Evolutionary conservation across 2,888 invertebrate genomes (phyloP), one percentile per base, ranked within the genome.

Genomic region (Dicranocentrus wangi): DNA sequence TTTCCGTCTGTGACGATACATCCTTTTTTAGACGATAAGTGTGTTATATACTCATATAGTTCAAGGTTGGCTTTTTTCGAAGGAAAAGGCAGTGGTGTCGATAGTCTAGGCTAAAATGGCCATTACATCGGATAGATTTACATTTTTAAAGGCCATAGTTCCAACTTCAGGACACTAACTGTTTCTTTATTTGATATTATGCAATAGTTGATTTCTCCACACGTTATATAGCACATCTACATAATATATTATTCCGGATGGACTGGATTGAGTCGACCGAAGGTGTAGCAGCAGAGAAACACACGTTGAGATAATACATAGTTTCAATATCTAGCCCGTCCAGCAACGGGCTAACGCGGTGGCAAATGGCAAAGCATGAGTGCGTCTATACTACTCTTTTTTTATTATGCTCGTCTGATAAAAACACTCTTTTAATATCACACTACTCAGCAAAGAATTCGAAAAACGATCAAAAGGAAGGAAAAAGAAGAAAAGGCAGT

Each of bases 61-160:
- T 72, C 73, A 73, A 73, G 73, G 71, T 72, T 72, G 70, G n/a
- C 61, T 72, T 72, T 72, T 47, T 19, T 43, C 43, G 71, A 55
- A 55, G 61, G 47, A 72, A 51, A 51, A 28, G 23, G 28, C 13
- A 53, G 53, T n/a, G n/a, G n/a, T 47, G 69, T 61, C 68, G 76
- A 70, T 70, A 78, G 70, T 17, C 25, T 58, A 70, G 73, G 65
- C 63, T 65, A 53, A 65, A 79, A 71, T 43, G 70, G 58, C 78
- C 78, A 79, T 79, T 79, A 63, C 65, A 43, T 58, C 25, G 71
- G 78, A 79, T 79, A 79, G 78, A 79, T 79, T 79, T 79, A 79
- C 78, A 79, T 79, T 79, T 76, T 70, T 71, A 71, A 71, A 79
- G 78, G 78, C 65, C 78, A 79, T 79, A 70, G 71, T 71, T 71